These are phyloP conservation scores for Eurytoma californica DNA, from an alignment of 2,888 invertebrate species.

Conservation along the genomic window DNA sequence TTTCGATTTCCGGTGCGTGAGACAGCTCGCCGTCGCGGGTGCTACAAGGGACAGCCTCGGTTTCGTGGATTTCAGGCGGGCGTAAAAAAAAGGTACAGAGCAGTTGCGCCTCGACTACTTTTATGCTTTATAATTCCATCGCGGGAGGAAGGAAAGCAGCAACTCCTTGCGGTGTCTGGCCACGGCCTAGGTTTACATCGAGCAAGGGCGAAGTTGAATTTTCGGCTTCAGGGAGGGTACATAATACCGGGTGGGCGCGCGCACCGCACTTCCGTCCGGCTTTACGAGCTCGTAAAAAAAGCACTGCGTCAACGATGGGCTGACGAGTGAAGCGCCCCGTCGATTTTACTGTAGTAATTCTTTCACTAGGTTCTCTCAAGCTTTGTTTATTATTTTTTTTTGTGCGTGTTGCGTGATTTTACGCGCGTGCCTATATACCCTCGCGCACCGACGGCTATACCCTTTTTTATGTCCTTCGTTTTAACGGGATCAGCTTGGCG, in stretches of 20 bases:
- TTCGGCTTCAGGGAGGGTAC: constrained; percentile 7
- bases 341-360: constrained; percentile 43
- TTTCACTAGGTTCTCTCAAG: neutral
- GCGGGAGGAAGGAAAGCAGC: constrained; percentile 3
- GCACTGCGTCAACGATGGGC: constrained; percentile 25
- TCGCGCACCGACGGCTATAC: neutral
- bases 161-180: neutral
- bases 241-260: constrained; percentile 19
- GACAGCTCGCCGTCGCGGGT: too few relatives aligned
- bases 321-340: constrained; percentile 9
- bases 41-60: too few relatives aligned
- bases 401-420: constrained; percentile 24
- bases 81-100: too few relatives aligned
- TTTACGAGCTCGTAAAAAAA: constrained; percentile 51
- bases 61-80: too few relatives aligned
- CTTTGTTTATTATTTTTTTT: constrained; percentile 41
- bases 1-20: too few relatives aligned
- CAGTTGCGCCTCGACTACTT: too few relatives aligned
- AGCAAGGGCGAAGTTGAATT: constrained; percentile 3
- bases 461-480: constrained; percentile 14
- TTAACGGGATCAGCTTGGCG: constrained; percentile 13
- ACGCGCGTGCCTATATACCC: constrained; percentile 1
- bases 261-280: constrained; percentile 16
- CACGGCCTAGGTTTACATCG: neutral
- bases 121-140: neutral